phyloP scores from a whole-genome alignment of 2,797 vertebrate species.

The Hypotaenidia philippensis region DNA sequence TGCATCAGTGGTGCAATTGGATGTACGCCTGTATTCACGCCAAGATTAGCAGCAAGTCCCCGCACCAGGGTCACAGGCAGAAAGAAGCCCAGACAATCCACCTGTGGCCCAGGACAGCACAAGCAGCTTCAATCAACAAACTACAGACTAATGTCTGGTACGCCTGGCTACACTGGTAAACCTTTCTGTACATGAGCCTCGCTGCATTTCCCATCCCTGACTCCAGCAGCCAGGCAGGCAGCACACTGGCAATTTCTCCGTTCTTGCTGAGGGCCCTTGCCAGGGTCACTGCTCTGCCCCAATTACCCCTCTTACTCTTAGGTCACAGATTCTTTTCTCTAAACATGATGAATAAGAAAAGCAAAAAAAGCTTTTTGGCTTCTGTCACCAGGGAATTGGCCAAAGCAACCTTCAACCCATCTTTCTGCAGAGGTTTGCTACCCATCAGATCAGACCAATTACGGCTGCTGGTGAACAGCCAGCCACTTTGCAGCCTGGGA shows the following conservation, averaged over 20 bases:
- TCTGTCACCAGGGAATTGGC: not conserved
- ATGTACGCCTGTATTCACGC: constrained; percentile 89
- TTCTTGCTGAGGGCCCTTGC: not conserved
- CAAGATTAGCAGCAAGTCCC: constrained; percentile 79
- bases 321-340: constrained; percentile 51
- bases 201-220: not conserved
- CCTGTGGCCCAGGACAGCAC: constrained; percentile 61
- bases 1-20: constrained; percentile 93
- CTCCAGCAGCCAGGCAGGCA: not conserved
- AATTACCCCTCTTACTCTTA: constrained; percentile 37
- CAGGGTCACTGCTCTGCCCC: not conserved
- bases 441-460: not conserved
- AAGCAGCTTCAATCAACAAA: constrained; percentile 83
- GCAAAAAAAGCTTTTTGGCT: constrained; percentile 22
- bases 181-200: not conserved
- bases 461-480: not conserved
- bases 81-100: constrained; percentile 75
- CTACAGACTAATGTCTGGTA: constrained; percentile 91
- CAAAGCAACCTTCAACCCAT: not conserved
- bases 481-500: not conserved
- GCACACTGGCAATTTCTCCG: not conserved
- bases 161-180: constrained; percentile 49
- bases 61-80: constrained; percentile 71
- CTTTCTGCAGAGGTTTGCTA: not conserved
- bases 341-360: not conserved